Evolutionary conservation across 1,140 invertebrate species (phyloP), one percentile per base, ranked within the genome.

Genomic region (Coenobita brevimanus): DNA sequence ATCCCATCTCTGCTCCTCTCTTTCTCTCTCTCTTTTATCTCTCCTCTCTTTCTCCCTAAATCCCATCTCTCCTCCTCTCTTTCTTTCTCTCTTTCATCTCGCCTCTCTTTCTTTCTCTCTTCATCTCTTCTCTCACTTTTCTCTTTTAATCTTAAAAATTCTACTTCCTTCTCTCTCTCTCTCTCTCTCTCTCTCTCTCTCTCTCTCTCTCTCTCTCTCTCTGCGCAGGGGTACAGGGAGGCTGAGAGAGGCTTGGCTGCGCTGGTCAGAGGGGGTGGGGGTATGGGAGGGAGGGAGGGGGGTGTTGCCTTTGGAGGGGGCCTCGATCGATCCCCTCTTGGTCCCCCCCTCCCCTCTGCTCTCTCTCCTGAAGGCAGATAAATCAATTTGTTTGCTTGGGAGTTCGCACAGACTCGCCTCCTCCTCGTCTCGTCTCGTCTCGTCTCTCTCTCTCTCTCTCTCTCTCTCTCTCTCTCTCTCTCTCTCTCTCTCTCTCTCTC

Each of bases 371-470:
- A 73, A 73, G 69, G 69, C 69, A 73, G 69, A 73, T 73, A 73
- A 73, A 73, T 73, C 69, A 73, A 73, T 73, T 73, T 73, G 69
- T 41, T 73, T 73, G 69, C 69, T 73, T 50, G 46, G 17, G 46
- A 50, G 46, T 50, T 50, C 46, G 17, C 46, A 50, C 46, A 50
- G 46, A 6, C 46, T 50, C 46, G 46, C 46, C 46, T 50, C 6
- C 46, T 50, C 46, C 17, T 50, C 17, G 17, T 17, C 46, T 50
- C 46, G 17, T 50, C 17, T 50, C 17, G 17, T 17, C 46, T 50
- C 46, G 17, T 50, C 17, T 8, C 46, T 17, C 17, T 50, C 6
- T 17, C 46, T 50, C 46, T 8, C 17, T 50, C 17, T 50, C 6
- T 17, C 46, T 50, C 46, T 8, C 17, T 50, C 6, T 17, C 46